phyloP scores from a whole-genome alignment of 2,888 invertebrate genomes.

The Callimorpha dominula region DNA sequence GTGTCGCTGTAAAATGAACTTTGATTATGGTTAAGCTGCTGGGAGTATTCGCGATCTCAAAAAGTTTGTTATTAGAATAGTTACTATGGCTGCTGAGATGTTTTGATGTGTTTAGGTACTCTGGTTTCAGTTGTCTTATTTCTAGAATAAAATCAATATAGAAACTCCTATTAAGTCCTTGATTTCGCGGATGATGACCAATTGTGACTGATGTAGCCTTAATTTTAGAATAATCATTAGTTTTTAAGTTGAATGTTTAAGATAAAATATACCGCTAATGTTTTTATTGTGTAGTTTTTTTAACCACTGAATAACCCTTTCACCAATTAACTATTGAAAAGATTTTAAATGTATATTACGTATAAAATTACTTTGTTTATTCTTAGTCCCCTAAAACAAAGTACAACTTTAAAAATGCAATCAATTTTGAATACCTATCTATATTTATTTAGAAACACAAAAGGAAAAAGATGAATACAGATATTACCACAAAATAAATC shows the following conservation, averaged over 20 bases:
- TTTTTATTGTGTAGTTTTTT: conserved; percentile 9
- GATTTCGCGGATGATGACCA: conserved; percentile 56
- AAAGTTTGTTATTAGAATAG: conserved; percentile 3
- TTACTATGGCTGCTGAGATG: conserved; percentile 10
- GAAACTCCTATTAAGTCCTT: conserved; percentile 25
- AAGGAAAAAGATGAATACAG: no score
- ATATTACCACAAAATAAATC: no score
- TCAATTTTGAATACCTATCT: no score
- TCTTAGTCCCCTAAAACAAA: no score
- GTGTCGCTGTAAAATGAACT: conserved; percentile 21
- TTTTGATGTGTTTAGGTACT: not conserved
- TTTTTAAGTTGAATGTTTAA: conserved; percentile 48
- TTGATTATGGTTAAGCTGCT: conserved; percentile 39
- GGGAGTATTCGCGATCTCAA: conserved; percentile 38
- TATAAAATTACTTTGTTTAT: no score
- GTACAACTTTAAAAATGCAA: no score
- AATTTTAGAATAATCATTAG: conserved; percentile 57
- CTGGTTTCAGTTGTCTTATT: conserved; percentile 17
- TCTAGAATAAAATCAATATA: conserved; percentile 5
- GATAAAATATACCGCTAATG: conserved; percentile 40
- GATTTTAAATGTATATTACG: no score
- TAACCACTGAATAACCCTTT: not conserved
- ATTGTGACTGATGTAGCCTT: conserved; percentile 77
- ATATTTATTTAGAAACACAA: no score
- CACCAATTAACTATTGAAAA: no score